phyloP scores from a whole-genome alignment of 2,888 invertebrate genomes.

The Andricus curvator region DNA sequence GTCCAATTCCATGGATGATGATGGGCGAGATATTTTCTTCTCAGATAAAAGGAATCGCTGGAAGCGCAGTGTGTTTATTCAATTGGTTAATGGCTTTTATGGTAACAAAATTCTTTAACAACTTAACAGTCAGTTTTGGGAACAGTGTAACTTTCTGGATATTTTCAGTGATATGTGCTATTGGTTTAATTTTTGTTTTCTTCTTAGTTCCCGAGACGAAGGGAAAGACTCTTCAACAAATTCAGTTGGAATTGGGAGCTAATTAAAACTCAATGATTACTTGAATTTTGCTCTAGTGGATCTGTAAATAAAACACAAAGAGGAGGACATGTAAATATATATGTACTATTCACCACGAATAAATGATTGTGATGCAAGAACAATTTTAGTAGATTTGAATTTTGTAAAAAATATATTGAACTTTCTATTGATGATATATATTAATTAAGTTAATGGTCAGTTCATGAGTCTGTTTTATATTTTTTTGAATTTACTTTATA shows the following conservation, averaged over 20 bases:
- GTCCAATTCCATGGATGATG: slow-evolving; percentile 94
- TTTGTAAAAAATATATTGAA: too few species aligned
- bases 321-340: too few species aligned
- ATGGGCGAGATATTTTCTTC: slow-evolving; percentile 90
- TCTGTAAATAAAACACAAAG: neutral
- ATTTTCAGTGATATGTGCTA: slow-evolving; percentile 84
- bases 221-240: slow-evolving; percentile 78
- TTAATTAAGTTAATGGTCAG: too few species aligned
- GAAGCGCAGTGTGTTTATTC: slow-evolving; percentile 88
- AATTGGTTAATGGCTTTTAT: slow-evolving; percentile 91
- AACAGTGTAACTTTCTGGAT: slow-evolving; percentile 86
- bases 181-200: slow-evolving; percentile 85
- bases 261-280: neutral
- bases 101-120: slow-evolving; percentile 86
- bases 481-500: too few species aligned
- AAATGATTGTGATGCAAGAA: too few species aligned
- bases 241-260: slow-evolving; percentile 76
- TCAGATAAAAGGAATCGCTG: slow-evolving; percentile 88
- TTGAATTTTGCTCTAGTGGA: neutral
- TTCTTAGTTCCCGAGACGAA: slow-evolving; percentile 82
- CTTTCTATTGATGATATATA: too few species aligned
- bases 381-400: too few species aligned
- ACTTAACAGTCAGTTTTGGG: slow-evolving; percentile 81
- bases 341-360: too few species aligned
- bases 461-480: too few species aligned